phyloP scores from a whole-genome alignment of 2,888 invertebrate genomes.

The Macaria liturata region DNA sequence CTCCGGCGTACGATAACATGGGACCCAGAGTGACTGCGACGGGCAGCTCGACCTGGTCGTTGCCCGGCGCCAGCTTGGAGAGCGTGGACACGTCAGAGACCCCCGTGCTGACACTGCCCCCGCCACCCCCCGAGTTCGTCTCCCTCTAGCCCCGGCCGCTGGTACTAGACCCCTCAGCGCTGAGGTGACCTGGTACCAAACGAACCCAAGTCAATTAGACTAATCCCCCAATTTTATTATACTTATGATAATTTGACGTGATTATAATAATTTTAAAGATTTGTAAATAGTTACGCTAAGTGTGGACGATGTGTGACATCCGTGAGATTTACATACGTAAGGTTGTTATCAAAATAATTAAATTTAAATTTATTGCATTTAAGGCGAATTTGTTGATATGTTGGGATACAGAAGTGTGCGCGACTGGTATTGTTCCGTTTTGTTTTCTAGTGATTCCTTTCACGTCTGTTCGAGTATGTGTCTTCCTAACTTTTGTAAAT shows the following conservation, averaged over 20 bases:
- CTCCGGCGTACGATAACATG: conserved; percentile 94
- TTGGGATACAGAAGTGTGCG: conserved; percentile 58
- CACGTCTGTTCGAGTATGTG: conserved; percentile 67
- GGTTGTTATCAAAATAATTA: conserved; percentile 76
- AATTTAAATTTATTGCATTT: conserved; percentile 61
- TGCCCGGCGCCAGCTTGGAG: conserved; percentile 84
- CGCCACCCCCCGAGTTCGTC: conserved; percentile 82
- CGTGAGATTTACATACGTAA: conserved; percentile 72
- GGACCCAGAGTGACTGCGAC: conserved; percentile 95
- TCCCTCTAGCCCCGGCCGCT: conserved; percentile 78
- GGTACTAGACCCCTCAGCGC: conserved; percentile 73
- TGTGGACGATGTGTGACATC: conserved; percentile 75
- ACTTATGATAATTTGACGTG: conserved; percentile 59
- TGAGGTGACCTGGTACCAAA: conserved; percentile 79
- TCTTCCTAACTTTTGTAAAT: conserved; percentile 82
- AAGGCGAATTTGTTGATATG: conserved; percentile 68
- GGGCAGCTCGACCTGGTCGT: conserved; percentile 90
- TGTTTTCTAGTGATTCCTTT: conserved; percentile 66
- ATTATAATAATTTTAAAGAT: conserved; percentile 55
- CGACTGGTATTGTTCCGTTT: conserved; percentile 57
- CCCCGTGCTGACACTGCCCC: conserved; percentile 76
- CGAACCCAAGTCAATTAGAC: conserved; percentile 75
- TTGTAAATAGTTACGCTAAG: conserved; percentile 69
- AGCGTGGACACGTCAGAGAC: conserved; percentile 66
- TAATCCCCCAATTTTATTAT: conserved; percentile 71